Evolutionary conservation across 2,888 invertebrate genomes (phyloP).

Genomic region (Sinodicranocentrus sp.): DNA sequence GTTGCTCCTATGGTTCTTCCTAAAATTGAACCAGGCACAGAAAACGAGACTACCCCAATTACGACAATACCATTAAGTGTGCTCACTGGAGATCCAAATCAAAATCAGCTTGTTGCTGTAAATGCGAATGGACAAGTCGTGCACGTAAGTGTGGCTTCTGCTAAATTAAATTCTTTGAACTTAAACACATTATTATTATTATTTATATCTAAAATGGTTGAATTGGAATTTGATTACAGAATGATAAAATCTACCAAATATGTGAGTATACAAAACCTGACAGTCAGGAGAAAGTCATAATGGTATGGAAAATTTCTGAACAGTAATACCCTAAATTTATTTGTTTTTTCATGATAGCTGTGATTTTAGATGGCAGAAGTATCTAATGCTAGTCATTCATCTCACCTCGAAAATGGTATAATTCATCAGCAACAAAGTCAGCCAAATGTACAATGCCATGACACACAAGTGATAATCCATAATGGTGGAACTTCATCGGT

Average conservation of each 20-base stretch:
- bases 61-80: conserved; percentile 70
- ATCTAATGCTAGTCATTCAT: conserved; percentile 35
- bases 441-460: conserved; percentile 19
- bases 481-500: conserved; percentile 7
- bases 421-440: conserved; percentile 39
- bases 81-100: conserved; percentile 75
- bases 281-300: conserved; percentile 75
- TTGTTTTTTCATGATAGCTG: conserved; percentile 9
- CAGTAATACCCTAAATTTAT: neutral
- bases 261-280: conserved; percentile 75
- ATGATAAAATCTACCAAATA: conserved; percentile 76
- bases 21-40: conserved; percentile 88
- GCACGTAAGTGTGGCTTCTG: conserved; percentile 67
- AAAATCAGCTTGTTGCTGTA: conserved; percentile 74
- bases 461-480: conserved; percentile 50
- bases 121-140: conserved; percentile 76
- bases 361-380: conserved; percentile 66
- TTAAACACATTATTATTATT: neutral
- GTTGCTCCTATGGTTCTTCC: conserved; percentile 88
- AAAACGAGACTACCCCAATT: conserved; percentile 80
- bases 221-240: conserved; percentile 55
- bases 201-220: neutral
- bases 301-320: conserved; percentile 65
- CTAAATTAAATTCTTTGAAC: conserved; percentile 3
- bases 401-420: conserved; percentile 48